A percentile compares a stretch with the other conserved stretches of the same genome.
Evolutionary conservation across 2,888 invertebrate genomes (phyloP).

Genomic region (Polydrusus cervinus): DNA sequence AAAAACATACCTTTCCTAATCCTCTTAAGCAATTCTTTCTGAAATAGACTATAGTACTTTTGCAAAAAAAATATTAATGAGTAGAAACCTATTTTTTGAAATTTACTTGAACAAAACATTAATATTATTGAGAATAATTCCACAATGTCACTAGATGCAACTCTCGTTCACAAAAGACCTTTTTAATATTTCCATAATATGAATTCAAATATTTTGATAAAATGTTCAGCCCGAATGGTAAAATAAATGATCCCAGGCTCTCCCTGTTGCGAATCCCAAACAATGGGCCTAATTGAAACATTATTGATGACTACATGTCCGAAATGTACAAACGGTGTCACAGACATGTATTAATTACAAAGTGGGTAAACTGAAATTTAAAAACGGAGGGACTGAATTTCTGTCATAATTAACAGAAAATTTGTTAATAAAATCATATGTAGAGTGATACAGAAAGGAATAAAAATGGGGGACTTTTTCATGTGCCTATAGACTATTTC

Average conservation of each 20-base stretch:
- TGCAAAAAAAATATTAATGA: no score
- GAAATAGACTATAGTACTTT: no score
- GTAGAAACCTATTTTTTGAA: no score
- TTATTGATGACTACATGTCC: slow-evolving; percentile 25
- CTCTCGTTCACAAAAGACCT: neutral
- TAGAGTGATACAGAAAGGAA: neutral
- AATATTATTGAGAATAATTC: no score
- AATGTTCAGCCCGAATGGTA: neutral
- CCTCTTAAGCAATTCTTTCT: no score
- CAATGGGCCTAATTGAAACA: slow-evolving; percentile 27
- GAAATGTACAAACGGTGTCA: slow-evolving; percentile 26
- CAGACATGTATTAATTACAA: slow-evolving; percentile 25
- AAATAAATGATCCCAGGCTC: slow-evolving; percentile 15
- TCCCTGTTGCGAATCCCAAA: slow-evolving; percentile 12
- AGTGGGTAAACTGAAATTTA: slow-evolving; percentile 4
- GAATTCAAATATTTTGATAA: neutral
- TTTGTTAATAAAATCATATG: neutral
- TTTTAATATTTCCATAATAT: neutral
- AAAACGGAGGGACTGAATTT: neutral
- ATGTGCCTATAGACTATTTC: no score
- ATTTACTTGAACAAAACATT: no score
- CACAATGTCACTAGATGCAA: neutral
- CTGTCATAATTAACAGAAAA: neutral
- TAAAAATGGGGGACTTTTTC: neutral
- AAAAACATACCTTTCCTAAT: no score